Evolutionary conservation across 2,113 vertebrate genomes (phyloP).

Genomic region (Artemisiospiza belli): DNA sequence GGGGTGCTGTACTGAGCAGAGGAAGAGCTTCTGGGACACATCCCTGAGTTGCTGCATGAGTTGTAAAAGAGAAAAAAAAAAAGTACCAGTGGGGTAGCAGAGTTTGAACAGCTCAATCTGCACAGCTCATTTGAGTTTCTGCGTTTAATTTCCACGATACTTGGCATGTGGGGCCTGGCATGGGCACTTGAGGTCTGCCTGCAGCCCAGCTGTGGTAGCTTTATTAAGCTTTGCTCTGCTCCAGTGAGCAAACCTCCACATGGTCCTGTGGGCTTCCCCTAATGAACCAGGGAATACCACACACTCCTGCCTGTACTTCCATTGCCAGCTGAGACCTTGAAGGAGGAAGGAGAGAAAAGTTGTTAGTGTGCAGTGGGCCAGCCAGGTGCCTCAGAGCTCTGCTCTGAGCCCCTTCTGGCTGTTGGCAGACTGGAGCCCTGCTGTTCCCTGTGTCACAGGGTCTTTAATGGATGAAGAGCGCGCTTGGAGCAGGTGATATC

Average conservation of each 20-base stretch:
- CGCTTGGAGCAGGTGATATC: not conserved
- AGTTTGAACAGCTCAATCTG: not conserved
- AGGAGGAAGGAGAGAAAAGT: not conserved
- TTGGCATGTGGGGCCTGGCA: not conserved
- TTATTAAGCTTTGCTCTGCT: not conserved
- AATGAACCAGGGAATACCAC: not conserved
- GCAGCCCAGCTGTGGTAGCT: not conserved
- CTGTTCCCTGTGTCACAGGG: not conserved
- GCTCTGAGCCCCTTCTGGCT: too few species aligned
- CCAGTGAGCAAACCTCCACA: not conserved
- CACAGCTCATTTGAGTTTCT: not conserved
- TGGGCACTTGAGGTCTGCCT: not conserved
- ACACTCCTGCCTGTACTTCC: not conserved
- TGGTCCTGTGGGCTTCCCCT: not conserved
- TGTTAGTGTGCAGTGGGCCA: not conserved
- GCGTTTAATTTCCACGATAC: not conserved
- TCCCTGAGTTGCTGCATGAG: not conserved
- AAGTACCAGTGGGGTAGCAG: not conserved
- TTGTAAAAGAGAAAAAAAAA: not conserved
- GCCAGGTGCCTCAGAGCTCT: not conserved
- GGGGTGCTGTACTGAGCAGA: not conserved
- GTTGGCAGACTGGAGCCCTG: not conserved
- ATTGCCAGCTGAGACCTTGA: not conserved
- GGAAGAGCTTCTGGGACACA: not conserved
- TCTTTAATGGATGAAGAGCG: not conserved